A percentile compares a stretch with the other conserved stretches of the same genome.
These are phyloP conservation scores for Probaryconus sp. DNA, from an alignment of 1,140 invertebrate species.

Conservation along the genomic window DNA sequence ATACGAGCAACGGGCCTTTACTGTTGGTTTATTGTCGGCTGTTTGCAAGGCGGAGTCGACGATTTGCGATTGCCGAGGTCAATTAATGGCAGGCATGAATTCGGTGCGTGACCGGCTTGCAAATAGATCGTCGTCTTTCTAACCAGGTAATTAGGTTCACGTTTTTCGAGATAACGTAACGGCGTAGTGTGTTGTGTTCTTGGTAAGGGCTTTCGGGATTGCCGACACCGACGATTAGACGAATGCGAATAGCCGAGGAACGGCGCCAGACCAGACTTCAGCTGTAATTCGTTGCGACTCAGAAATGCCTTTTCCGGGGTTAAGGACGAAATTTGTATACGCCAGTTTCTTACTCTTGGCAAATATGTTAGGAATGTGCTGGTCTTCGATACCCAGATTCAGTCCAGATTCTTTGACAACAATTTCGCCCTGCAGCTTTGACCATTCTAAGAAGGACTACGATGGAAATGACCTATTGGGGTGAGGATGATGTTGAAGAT, in stretches of 20 bases:
- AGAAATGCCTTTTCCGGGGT: slow-evolving; percentile 51
- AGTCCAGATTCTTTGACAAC: slow-evolving; percentile 27
- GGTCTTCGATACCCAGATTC: slow-evolving; percentile 35
- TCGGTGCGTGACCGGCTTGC: slow-evolving; percentile 48
- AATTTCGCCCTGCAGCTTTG: slow-evolving; percentile 49
- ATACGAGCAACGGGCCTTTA: slow-evolving; percentile 36
- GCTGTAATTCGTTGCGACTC: slow-evolving; percentile 4
- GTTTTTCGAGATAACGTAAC: slow-evolving; percentile 40
- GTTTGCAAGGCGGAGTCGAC: too few relatives aligned
- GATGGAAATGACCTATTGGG: slow-evolving; percentile 65
- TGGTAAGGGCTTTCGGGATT: too few relatives aligned
- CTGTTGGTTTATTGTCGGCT: slow-evolving; percentile 25
- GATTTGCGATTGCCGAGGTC: slow-evolving; percentile 18
- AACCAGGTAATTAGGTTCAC: slow-evolving; percentile 43
- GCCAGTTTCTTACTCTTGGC: slow-evolving; percentile 38
- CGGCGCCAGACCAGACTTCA: slow-evolving; percentile 43
- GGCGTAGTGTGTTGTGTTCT: neutral
- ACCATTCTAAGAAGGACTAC: slow-evolving; percentile 60
- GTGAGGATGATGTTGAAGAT: slow-evolving; percentile 68
- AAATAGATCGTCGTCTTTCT: slow-evolving; percentile 15
- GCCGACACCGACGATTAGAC: slow-evolving; percentile 37
- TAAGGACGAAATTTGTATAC: slow-evolving; percentile 45
- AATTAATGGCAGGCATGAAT: slow-evolving; percentile 42
- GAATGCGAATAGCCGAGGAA: slow-evolving; percentile 51
- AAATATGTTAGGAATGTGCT: slow-evolving; percentile 41